phyloP scores from a whole-genome alignment of 1,140 invertebrate species.

The Aplysia californica region DNA sequence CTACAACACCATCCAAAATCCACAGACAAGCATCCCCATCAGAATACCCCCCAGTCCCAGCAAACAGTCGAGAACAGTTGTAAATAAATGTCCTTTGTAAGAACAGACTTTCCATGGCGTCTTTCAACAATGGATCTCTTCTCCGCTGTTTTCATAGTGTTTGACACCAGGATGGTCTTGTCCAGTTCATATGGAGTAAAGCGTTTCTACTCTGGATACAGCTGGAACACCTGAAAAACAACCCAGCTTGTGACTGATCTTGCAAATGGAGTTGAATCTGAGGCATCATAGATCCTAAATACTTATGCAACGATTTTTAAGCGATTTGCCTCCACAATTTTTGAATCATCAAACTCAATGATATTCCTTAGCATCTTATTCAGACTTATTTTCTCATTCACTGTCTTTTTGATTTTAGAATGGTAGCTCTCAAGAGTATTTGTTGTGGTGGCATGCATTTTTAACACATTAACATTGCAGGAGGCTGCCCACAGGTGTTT shows the following conservation, averaged over 20 bases:
- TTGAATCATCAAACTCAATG: background rate
- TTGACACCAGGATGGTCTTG: background rate
- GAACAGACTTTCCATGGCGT: background rate
- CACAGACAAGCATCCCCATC: background rate
- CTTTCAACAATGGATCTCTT: background rate
- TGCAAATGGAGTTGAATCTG: background rate
- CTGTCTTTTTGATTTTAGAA: background rate
- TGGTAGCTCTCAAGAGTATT: background rate
- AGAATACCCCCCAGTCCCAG: background rate
- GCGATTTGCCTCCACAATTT: background rate
- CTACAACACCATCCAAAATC: background rate
- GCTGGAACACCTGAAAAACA: background rate
- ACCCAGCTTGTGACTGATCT: background rate
- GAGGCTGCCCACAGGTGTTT: background rate
- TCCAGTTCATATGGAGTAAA: background rate
- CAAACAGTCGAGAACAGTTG: background rate
- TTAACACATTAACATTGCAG: background rate
- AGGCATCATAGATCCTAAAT: background rate
- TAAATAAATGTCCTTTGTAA: background rate
- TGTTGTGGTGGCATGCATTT: background rate
- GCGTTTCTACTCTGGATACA: background rate
- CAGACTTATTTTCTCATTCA: background rate
- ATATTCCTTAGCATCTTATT: background rate
- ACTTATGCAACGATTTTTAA: background rate
- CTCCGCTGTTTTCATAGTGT: background rate